These are phyloP conservation scores for Enchytraeus crypticus DNA, from an alignment of 2,888 invertebrate genomes.

Conservation along the genomic window DNA sequence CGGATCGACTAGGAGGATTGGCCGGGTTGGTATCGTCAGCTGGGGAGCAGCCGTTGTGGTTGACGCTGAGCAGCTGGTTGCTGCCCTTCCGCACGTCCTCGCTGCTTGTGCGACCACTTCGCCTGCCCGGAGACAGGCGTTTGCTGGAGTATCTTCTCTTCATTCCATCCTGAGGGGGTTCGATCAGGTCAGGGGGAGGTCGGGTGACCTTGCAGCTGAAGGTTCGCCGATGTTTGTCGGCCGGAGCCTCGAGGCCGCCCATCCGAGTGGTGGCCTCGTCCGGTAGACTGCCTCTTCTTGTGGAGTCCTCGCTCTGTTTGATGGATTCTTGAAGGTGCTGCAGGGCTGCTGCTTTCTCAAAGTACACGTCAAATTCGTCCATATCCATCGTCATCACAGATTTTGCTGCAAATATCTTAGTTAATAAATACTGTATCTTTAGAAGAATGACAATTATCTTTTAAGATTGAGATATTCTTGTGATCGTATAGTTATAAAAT, in stretches of 20 bases:
- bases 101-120: neutral
- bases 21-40: neutral
- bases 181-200: too few relatives aligned
- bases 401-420: neutral
- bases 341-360: constrained; percentile 5
- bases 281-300: constrained; percentile 1
- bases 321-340: neutral
- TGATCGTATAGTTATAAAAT: too few relatives aligned
- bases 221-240: neutral
- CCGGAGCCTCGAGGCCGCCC: neutral
- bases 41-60: neutral
- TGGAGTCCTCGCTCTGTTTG: neutral
- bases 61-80: neutral
- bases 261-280: neutral
- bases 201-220: constrained; percentile 1
- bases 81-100: neutral
- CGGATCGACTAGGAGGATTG: neutral
- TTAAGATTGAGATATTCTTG: too few relatives aligned
- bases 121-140: neutral
- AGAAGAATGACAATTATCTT: too few relatives aligned
- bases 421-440: too few relatives aligned
- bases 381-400: neutral
- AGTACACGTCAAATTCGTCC: constrained; percentile 16
- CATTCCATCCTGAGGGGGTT: too few relatives aligned
- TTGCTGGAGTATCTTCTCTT: neutral